Conservation (phyloP, 2,113 vertebrate genomes). For the Triplophysa dalaica region DNA sequence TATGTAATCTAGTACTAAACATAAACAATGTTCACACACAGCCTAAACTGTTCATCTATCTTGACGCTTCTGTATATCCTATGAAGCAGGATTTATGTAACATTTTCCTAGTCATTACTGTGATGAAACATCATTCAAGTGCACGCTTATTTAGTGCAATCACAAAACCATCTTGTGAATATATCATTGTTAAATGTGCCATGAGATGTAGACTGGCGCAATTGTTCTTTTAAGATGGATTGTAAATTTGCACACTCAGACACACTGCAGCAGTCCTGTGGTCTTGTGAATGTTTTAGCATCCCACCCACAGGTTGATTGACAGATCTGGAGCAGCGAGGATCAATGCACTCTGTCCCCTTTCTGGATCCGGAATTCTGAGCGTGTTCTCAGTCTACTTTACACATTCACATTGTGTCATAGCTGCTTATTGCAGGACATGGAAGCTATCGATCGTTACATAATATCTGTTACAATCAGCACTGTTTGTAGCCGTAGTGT, state of each 20-base stretch:
- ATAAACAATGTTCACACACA: background rate
- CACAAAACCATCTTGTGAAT: background rate
- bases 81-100: background rate
- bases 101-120: background rate
- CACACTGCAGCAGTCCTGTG: constrained; percentile 32
- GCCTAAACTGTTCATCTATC: background rate
- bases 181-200: constrained; percentile 20
- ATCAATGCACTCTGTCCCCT: constrained; percentile 46
- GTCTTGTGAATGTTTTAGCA: constrained; percentile 49
- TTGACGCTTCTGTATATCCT: too few species aligned
- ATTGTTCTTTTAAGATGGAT: constrained; percentile 30
- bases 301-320: constrained; percentile 49
- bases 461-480: constrained; percentile 8
- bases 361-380: constrained; percentile 24
- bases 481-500: background rate
- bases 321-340: constrained; percentile 51
- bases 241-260: constrained; percentile 41
- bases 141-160: background rate
- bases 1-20: background rate
- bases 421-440: constrained; percentile 1
- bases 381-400: constrained; percentile 11
- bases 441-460: background rate
- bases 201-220: constrained; percentile 7
- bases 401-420: background rate
- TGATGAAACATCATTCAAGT: background rate